These are phyloP conservation scores for Scolanthus callimorphus DNA, from an alignment of 92 coral and sea anemone species.

Conservation along the genomic window DNA sequence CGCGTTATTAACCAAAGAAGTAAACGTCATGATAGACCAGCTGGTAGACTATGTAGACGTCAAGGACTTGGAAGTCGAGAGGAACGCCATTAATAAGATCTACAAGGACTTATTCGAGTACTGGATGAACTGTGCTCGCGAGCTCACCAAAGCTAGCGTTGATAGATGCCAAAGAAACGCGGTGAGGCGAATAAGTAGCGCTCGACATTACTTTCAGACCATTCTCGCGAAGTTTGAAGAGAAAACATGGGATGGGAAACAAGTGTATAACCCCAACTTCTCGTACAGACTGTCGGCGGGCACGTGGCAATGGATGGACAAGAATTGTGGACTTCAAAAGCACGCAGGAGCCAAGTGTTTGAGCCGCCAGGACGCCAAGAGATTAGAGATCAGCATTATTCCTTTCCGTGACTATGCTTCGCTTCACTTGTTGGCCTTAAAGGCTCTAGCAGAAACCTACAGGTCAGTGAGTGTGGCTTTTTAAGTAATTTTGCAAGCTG, in stretches of 20 bases:
- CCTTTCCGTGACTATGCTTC: slow-evolving; percentile 21
- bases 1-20: neutral
- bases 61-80: slow-evolving; percentile 1
- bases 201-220: slow-evolving; percentile 12
- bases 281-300: slow-evolving; percentile 3
- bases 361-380: slow-evolving; percentile 2
- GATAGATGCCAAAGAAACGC: slow-evolving; percentile 1
- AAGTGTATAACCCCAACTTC: slow-evolving; percentile 16
- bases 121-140: slow-evolving; percentile 8
- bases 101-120: slow-evolving; percentile 9
- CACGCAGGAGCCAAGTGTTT: neutral
- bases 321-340: neutral
- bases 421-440: no score
- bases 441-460: no score
- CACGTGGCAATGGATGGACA: slow-evolving; percentile 22
- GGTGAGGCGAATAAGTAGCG: neutral
- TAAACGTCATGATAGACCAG: slow-evolving; percentile 5
- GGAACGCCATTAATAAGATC: neutral
- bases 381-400: slow-evolving; percentile 11
- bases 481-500: no score
- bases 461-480: no score
- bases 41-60: slow-evolving; percentile 12
- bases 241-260: neutral
- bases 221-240: neutral
- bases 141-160: neutral